phyloP scores from a whole-genome alignment of 2,888 invertebrate genomes.

The Pycnomerus fuliginosus region DNA sequence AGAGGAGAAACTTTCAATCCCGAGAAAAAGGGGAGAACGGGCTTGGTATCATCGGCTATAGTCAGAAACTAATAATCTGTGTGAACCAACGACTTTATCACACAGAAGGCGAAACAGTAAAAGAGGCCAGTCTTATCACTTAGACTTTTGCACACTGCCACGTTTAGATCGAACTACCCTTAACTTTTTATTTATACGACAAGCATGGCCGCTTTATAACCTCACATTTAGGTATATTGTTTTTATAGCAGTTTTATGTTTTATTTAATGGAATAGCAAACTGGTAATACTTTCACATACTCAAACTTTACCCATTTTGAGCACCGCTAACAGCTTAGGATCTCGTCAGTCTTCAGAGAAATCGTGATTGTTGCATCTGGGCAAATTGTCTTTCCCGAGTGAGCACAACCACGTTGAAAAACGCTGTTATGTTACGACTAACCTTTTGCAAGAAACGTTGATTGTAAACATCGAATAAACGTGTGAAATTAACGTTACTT shows the following conservation, averaged over 20 bases:
- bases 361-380: too few species aligned
- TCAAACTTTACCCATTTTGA: constrained; percentile 21
- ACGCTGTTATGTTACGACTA: too few species aligned
- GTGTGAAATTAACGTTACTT: too few species aligned
- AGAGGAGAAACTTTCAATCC: constrained; percentile 42
- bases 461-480: too few species aligned
- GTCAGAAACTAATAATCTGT: constrained; percentile 28
- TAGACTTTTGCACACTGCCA: constrained; percentile 12
- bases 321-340: constrained; percentile 17
- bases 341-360: too few species aligned
- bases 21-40: too few species aligned
- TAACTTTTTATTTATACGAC: constrained; percentile 23
- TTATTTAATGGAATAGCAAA: constrained; percentile 27
- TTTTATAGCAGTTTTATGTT: constrained; percentile 34
- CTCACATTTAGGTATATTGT: constrained; percentile 36
- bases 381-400: too few species aligned
- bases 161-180: constrained; percentile 16
- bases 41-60: constrained; percentile 22
- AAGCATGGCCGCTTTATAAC: constrained; percentile 26
- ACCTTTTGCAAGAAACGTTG: too few species aligned
- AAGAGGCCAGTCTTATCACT: constrained; percentile 17
- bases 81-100: constrained; percentile 32
- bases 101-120: constrained; percentile 25
- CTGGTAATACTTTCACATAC: constrained; percentile 23
- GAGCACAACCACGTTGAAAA: too few species aligned